Conservation (phyloP, 2,797 vertebrate species). For the Syngnathus rostellatus region DNA sequence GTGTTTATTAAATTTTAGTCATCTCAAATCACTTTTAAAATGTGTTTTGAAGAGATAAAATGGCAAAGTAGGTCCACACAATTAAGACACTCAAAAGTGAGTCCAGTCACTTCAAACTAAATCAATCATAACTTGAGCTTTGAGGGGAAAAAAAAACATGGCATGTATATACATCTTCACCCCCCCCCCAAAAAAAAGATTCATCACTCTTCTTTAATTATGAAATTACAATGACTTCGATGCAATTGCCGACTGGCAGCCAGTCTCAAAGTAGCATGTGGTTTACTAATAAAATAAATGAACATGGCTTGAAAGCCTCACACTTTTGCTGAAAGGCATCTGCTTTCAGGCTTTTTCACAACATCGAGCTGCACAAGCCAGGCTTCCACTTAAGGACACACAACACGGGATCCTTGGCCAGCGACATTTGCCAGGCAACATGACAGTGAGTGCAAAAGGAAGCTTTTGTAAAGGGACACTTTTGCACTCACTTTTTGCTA, state of each 20-base stretch:
- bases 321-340: constrained; percentile 6
- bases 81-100: neutral
- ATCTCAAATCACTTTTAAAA: neutral
- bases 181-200: neutral
- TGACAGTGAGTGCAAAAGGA: neutral
- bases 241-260: neutral
- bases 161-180: too few relatives aligned
- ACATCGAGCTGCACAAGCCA: neutral
- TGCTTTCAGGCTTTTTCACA: constrained; percentile 4
- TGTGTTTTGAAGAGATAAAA: neutral
- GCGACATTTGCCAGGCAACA: neutral
- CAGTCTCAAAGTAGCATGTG: constrained; percentile 5
- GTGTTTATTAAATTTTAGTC: neutral
- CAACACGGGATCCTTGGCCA: neutral
- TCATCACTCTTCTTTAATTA: neutral
- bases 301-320: neutral
- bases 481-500: neutral
- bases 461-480: neutral
- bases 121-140: neutral
- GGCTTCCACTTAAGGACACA: neutral
- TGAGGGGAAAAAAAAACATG: neutral
- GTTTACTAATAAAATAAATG: neutral
- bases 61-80: neutral
- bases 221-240: neutral
- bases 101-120: neutral